Conservation (phyloP, 2,888 invertebrate species). For the Orthosia gothica region DNA sequence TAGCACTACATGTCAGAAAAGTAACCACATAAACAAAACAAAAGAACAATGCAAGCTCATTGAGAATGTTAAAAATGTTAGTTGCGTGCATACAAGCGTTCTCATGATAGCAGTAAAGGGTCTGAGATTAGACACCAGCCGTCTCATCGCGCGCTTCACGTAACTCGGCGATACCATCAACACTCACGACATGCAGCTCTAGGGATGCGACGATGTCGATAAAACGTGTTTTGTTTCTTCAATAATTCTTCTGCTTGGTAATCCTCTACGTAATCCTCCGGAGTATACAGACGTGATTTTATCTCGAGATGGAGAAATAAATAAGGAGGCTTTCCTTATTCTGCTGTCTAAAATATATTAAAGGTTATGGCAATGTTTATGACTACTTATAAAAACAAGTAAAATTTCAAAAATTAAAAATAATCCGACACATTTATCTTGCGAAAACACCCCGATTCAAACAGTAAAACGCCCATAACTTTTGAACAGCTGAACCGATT, state of each 20-base stretch:
- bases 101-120: constrained; percentile 77
- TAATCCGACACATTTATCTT: too few relatives aligned
- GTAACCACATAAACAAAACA: neutral
- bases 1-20: neutral
- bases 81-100: constrained; percentile 29
- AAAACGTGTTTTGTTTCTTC: neutral
- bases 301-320: too few relatives aligned
- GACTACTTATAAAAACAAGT: neutral
- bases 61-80: constrained; percentile 9
- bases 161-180: constrained; percentile 82
- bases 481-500: too few relatives aligned
- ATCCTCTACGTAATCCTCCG: too few relatives aligned
- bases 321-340: too few relatives aligned
- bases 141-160: constrained; percentile 76
- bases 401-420: too few relatives aligned
- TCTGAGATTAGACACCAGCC: constrained; percentile 82
- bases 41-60: neutral
- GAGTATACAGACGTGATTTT: too few relatives aligned
- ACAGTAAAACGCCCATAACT: too few relatives aligned
- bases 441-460: too few relatives aligned
- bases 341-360: neutral
- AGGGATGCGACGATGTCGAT: constrained; percentile 66
- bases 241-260: neutral
- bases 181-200: constrained; percentile 81
- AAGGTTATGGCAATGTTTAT: neutral